A percentile compares a stretch with the other conserved stretches of the same genome.
These are phyloP conservation scores for Eurystomus glaucurus DNA, from an alignment of 2,797 vertebrate genomes.

Conservation along the genomic window DNA sequence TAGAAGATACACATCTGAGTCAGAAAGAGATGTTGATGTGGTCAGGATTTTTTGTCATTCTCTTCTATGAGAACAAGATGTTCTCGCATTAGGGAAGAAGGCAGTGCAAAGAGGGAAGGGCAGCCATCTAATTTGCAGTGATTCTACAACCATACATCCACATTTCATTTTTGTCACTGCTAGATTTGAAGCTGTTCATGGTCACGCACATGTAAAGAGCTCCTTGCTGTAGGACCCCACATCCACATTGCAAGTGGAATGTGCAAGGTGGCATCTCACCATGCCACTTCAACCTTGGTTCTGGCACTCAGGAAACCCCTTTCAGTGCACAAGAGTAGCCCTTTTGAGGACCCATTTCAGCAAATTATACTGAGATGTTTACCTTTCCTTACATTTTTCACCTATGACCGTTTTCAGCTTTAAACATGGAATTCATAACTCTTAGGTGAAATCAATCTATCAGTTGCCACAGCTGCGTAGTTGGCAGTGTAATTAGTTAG, in stretches of 20 bases:
- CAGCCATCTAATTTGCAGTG: not conserved
- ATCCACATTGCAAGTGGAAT: not conserved
- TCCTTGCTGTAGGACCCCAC: rapidly evolving
- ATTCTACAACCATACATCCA: not conserved
- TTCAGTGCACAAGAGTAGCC: not conserved
- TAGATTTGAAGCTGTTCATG: not conserved
- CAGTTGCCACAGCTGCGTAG: not conserved
- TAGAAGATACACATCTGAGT: not conserved
- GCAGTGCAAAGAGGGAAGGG: not conserved
- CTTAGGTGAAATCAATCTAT: not conserved
- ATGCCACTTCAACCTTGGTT: not conserved
- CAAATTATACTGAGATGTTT: not conserved
- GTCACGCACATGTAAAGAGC: rapidly evolving
- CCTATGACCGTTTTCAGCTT: not conserved
- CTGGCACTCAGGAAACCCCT: not conserved
- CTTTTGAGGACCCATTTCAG: not conserved
- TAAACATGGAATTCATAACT: not conserved
- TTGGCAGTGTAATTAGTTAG: not conserved
- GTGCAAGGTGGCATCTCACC: not conserved
- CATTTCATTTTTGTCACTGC: not conserved
- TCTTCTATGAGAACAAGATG: not conserved
- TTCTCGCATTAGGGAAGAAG: not conserved
- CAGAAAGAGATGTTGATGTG: not conserved
- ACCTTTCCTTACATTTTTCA: not conserved
- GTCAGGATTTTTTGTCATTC: not conserved